Base-by-base conservation (phyloP, 2,113 vertebrate genomes). In the Burhinus oedicnemus region DNA sequence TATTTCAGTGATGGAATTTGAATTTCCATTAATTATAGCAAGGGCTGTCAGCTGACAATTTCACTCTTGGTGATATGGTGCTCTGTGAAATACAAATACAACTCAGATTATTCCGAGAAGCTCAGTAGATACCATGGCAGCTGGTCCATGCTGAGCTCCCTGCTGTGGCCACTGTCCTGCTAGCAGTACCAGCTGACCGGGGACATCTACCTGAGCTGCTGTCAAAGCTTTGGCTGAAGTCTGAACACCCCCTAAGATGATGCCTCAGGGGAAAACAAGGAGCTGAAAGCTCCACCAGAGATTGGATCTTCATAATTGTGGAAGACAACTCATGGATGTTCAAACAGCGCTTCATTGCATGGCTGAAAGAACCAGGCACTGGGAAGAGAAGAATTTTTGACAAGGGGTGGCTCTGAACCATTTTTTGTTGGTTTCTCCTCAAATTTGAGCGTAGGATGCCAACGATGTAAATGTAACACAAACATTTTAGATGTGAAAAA, bases 41-140 rank as follows among this genome's bases (percentile, higher is more conserved):
- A 81, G 30, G 20, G 29, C 36, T 88, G 36, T 69, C 81, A 82
- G 51, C 40, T 93, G 93, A 62, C 23, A 27, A 76, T 95, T 93
- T 82, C 61, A 55, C 16, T 65, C 57, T n/a, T 30, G 40, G 30
- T 78, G 26, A 22, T 57, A 1, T 2, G 65, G 15, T 27, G 54
- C 30, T 79, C 10, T 72, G 54, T 44, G 62, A 69, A 89, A 51
- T 23, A 52, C 29, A 16, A 81, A 40, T 3, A 49, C 25, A 64
- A 69, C 14, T 52, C 26, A 14, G 54, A 18, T 70, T 54, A 34
- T 82, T 45, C 36, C 0, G 0, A 93, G 60, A 52, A 54, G 34
- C 55, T 23, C 32, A 66, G 51, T 20, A 44, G 60, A 12, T 11
- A 58, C 4, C 5, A 40, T 58, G 84, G 74, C 32, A 78, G 55